Base-by-base conservation (phyloP, 2,888 invertebrate genomes). In the Lottia scabra region DNA sequence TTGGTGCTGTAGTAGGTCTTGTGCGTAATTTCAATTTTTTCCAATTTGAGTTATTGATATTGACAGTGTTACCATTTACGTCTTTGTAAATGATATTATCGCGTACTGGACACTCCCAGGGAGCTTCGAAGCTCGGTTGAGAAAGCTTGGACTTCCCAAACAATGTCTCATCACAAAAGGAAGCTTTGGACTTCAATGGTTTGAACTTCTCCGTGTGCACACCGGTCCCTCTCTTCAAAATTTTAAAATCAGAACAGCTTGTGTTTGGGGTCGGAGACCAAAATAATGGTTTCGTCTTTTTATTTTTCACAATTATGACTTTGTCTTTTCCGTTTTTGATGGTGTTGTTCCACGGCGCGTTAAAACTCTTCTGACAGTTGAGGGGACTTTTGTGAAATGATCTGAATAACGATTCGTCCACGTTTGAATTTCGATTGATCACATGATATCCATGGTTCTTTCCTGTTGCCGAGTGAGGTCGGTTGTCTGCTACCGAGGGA, bases 81-180 rank as follows among this genome's bases (percentile, higher is more conserved):
- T 56, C 56, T 13, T 56, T 56, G 23, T 56, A 56, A 56, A 23
- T 56, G 19, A 23, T 23, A 23, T 56, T 56, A 12, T 56, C 13
- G 3, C 23, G 8, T 19, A 56, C 4, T 23, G 56, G 56, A 19
- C 56, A 56, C 10, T 82, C 83, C 87, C 87, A 87, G 0, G 87
- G 87, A n/a, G 87, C 85, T 13, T 80, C 78, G 76, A 87, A 87
- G 30, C 80, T 79, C 1, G 87, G 85, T 68, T 85, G 83, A 23
- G 77, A 68, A 63, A 84, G 70, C 16, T 69, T 74, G 5, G 77
- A 73, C 13, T 56, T 56, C 8, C 87, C 87, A 80, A 87, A 87
- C 23, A 87, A 74, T 12, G 78, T 76, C 67, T 87, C 87, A 71
- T 87, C 87, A 68, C 84, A 81, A 74, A 83, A 87, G 1, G 84